Evolutionary conservation across 1,140 invertebrate genomes (phyloP).

Genomic region (Atta texana): DNA sequence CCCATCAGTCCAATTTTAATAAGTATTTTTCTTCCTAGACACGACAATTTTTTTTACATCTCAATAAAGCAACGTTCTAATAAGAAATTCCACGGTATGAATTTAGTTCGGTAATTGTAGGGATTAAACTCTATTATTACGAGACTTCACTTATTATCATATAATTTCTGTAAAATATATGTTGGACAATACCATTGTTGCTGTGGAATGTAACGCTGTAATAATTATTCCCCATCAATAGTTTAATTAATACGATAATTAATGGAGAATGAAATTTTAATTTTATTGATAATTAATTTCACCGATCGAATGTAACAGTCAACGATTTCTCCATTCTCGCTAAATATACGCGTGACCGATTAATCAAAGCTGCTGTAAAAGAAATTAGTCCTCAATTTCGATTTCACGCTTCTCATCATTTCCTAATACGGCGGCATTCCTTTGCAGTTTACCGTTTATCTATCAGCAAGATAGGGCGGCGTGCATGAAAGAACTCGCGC

Average conservation of each 20-base stretch:
- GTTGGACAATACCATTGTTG: neutral
- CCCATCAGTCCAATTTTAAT: neutral
- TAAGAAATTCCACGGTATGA: neutral
- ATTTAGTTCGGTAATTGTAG: neutral
- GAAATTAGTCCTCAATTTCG: neutral
- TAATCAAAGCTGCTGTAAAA: neutral
- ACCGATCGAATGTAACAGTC: neutral
- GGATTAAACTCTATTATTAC: neutral
- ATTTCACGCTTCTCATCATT: neutral
- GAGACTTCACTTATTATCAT: neutral
- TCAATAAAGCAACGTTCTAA: neutral
- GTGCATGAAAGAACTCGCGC: constrained; percentile 30
- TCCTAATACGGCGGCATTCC: neutral
- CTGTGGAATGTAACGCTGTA: neutral
- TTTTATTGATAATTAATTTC: constrained; percentile 36
- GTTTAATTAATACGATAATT: constrained; percentile 47
- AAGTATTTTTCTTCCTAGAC: neutral
- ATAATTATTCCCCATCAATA: constrained; percentile 21
- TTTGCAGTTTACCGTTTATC: constrained; percentile 23
- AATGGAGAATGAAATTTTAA: constrained; percentile 12
- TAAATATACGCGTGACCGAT: neutral
- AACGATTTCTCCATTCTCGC: neutral
- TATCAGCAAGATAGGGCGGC: constrained; percentile 23
- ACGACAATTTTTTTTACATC: neutral
- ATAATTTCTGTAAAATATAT: constrained; percentile 22